Percentiles rank a stretch among this genome's conserved stretches.
Conservation (phyloP, 2,888 invertebrate species). For the Taenaris catops region DNA sequence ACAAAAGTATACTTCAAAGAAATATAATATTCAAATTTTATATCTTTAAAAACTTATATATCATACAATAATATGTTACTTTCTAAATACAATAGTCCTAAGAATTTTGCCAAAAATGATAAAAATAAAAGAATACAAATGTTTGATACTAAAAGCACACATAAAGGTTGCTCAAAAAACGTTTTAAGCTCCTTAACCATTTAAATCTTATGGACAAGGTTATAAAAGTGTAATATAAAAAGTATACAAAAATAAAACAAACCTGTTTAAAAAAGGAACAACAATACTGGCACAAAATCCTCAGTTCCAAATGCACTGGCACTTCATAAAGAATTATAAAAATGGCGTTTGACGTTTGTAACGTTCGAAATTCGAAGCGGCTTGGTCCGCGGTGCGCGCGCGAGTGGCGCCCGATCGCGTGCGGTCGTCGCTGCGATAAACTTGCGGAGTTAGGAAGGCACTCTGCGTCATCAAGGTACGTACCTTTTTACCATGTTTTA, state of each 20-base stretch:
- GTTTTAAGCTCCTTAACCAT: conserved; percentile 14
- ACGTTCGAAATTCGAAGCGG: conserved; percentile 54
- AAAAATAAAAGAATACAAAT: no score
- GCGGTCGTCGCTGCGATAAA: conserved; percentile 52
- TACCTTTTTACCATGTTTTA: conserved; percentile 13
- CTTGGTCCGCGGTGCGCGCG: conserved; percentile 68
- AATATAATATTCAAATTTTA: no score
- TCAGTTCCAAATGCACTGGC: conserved; percentile 57
- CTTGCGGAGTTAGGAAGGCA: conserved; percentile 50
- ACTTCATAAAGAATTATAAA: conserved; percentile 43
- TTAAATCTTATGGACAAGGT: conserved; percentile 8
- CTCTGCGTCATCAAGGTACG: conserved; percentile 21
- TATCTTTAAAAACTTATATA: no score
- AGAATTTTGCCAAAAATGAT: no score
- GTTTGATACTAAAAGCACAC: conserved; percentile 6
- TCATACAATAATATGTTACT: no score
- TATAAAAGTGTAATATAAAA: conserved; percentile 2
- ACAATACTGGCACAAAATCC: conserved; percentile 69
- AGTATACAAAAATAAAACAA: conserved; percentile 36
- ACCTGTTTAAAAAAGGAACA: conserved; percentile 39
- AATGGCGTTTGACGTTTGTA: conserved; percentile 42
- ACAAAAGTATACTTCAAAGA: no score
- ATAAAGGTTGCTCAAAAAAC: conserved; percentile 12
- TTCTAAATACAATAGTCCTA: no score
- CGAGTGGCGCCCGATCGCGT: conserved; percentile 69